Evolutionary conservation across 1,140 invertebrate species (phyloP).

Genomic region (Campoletis sonorensis): DNA sequence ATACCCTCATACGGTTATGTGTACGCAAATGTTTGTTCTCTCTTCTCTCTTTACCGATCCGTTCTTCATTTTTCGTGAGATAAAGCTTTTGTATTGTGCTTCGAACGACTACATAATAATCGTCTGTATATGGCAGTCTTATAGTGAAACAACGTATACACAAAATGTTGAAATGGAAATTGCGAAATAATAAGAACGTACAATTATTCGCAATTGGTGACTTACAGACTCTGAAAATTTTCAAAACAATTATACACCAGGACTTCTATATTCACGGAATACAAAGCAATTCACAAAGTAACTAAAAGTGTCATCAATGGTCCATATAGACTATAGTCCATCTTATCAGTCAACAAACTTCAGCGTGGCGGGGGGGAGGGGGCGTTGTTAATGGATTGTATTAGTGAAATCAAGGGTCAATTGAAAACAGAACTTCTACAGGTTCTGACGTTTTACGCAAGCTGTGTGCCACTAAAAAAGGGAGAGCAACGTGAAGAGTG

Average conservation of each 20-base stretch:
- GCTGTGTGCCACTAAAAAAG: neutral
- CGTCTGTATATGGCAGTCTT: neutral
- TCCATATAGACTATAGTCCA: neutral
- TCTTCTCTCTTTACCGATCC: neutral
- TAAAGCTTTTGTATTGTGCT: neutral
- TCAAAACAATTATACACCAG: neutral
- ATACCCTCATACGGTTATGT: neutral
- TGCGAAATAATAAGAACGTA: too few species aligned
- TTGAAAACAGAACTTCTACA: too few species aligned
- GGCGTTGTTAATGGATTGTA: too few species aligned
- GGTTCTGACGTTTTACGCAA: neutral
- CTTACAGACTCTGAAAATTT: too few species aligned
- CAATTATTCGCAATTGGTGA: too few species aligned
- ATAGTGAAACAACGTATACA: neutral
- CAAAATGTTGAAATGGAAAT: too few species aligned
- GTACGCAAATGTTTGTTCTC: slow-evolving; percentile 5
- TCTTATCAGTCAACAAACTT: neutral
- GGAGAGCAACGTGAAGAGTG: neutral
- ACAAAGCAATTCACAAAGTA: too few species aligned
- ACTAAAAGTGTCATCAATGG: too few species aligned
- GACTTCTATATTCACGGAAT: neutral
- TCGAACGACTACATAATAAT: neutral
- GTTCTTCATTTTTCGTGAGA: neutral
- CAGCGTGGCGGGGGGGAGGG: too few species aligned
- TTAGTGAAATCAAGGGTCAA: neutral